These are phyloP conservation scores for Leptothorax acervorum DNA, from an alignment of 2,888 invertebrate species.

Conservation along the genomic window DNA sequence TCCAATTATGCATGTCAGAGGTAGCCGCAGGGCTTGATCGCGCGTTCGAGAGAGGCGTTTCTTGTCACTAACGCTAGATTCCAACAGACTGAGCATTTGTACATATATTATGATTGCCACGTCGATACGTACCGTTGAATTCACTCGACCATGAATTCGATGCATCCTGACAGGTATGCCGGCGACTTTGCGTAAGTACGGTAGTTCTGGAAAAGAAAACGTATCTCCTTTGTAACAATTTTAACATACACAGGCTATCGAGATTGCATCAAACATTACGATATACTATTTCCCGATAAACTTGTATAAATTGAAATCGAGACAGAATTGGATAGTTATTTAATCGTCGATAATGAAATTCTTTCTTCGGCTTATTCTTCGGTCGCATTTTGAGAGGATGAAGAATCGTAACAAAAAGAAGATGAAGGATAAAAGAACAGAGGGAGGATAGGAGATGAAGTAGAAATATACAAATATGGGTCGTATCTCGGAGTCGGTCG, in stretches of 20 bases:
- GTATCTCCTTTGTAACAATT: background rate
- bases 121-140: conserved; percentile 78
- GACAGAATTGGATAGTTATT: background rate
- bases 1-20: conserved; percentile 63
- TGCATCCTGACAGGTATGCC: conserved; percentile 70
- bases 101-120: conserved; percentile 81
- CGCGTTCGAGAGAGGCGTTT: conserved; percentile 72
- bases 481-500: conserved; percentile 77
- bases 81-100: conserved; percentile 79
- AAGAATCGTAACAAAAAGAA: background rate
- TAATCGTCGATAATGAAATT: background rate
- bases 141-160: conserved; percentile 75
- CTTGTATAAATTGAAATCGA: background rate
- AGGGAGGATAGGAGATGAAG: conserved; percentile 39
- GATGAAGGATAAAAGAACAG: conserved; percentile 28
- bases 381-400: background rate
- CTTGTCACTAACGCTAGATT: conserved; percentile 81
- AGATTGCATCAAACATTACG: background rate
- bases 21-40: conserved; percentile 68
- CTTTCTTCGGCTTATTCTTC: background rate
- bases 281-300: background rate
- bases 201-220: conserved; percentile 22
- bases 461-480: conserved; percentile 80
- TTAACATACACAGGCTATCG: background rate
- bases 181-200: conserved; percentile 52